Evolutionary conservation across 2,888 invertebrate species (phyloP), one percentile per base, ranked within the genome.

Genomic region (Oscheius sp.): DNA sequence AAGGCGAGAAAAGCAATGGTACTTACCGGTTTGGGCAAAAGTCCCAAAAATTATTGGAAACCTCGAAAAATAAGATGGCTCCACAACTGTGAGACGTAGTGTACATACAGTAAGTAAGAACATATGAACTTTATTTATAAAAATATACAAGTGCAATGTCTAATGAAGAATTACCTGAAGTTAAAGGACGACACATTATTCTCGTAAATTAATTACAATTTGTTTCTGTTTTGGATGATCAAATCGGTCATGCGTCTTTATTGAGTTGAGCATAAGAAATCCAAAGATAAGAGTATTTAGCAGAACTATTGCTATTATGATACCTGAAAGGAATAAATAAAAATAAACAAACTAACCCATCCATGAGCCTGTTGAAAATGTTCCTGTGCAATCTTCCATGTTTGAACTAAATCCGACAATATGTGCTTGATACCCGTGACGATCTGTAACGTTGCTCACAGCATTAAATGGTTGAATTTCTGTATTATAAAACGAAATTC

Each of bases 171-270:
- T n/a, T n/a, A n/a, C n/a, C n/a, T n/a, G n/a, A n/a, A n/a, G n/a
- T n/a, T n/a, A n/a, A n/a, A n/a, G n/a, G n/a, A n/a, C n/a, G n/a
- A n/a, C n/a, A n/a, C n/a, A n/a, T n/a, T n/a, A n/a, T n/a, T n/a
- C n/a, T n/a, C n/a, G n/a, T n/a, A n/a, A n/a, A 66, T 84, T 87
- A 66, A 89, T 87, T 27, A 86, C 84, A 27, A 97, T 93, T 3
- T 94, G 93, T 88, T 97, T 97, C 74, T 95, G 96, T 88, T 97
- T 97, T 25, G 97, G 95, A 89, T 98, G 97, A 87, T 98, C 97
- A 87, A 96, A 98, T 80, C 94, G 91, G 89, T 97, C 97, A 93
- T 95, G 95, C 37, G 96, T 96, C 84, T 92, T 92, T 81, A 98
- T 94, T 85, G 93, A 93, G 90, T 94, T 90, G 88, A 98, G 92